Conservation (phyloP, 2,888 invertebrate genomes). For the Caenorhabditis wallacei region DNA sequence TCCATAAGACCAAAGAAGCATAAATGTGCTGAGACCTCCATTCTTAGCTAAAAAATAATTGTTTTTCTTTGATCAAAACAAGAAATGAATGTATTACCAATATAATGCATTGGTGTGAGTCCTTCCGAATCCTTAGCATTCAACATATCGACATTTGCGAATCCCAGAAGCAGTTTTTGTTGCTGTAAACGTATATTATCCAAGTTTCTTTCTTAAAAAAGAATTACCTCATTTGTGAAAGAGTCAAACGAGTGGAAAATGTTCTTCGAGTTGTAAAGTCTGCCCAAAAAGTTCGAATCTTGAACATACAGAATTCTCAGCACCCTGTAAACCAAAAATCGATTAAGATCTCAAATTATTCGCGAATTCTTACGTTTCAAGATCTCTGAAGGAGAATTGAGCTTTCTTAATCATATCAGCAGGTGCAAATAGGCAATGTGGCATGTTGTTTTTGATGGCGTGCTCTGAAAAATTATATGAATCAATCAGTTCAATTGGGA, state of each 20-base stretch:
- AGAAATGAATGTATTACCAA: conserved; percentile 3
- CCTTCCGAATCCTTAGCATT: conserved; percentile 43
- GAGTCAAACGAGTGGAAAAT: conserved; percentile 26
- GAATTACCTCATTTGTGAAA: conserved; percentile 1
- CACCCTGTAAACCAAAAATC: neutral
- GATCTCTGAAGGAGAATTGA: conserved; percentile 7
- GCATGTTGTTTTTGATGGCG: conserved; percentile 13
- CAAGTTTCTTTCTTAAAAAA: neutral
- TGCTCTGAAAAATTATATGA: conserved; percentile 23
- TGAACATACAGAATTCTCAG: neutral
- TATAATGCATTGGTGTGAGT: conserved; percentile 55
- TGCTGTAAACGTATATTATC: neutral
- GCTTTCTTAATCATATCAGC: conserved; percentile 1
- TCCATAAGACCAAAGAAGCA: conserved; percentile 34
- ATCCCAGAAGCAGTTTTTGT: conserved; percentile 13
- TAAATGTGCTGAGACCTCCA: conserved; percentile 5
- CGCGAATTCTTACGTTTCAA: conserved; percentile 11
- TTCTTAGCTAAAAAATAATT: conserved; percentile 27
- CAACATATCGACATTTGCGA: conserved; percentile 13
- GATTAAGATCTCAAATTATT: neutral
- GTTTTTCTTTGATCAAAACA: neutral
- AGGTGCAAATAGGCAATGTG: conserved; percentile 25
- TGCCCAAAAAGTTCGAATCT: conserved; percentile 25
- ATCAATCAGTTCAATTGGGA: neutral
- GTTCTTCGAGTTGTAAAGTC: conserved; percentile 5